Evolutionary conservation across 2,113 vertebrate genomes (phyloP).

Genomic region (Labeo catla): DNA sequence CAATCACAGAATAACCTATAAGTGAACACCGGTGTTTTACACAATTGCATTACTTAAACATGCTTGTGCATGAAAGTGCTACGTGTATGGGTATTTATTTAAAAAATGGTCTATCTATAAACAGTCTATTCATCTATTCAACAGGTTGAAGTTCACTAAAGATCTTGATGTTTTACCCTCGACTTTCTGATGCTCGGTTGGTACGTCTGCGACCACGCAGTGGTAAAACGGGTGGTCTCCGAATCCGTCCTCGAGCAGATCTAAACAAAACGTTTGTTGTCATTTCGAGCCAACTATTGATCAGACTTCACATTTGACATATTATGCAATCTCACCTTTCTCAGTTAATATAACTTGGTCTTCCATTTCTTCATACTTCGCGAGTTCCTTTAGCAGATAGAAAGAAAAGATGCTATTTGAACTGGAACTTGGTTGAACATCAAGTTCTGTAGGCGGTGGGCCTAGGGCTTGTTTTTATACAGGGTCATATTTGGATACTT

Average conservation of each 20-base stretch:
- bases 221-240: conserved; percentile 96
- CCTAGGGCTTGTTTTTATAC: not conserved
- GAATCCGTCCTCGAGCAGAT: conserved; percentile 95
- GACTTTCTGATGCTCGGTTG: conserved; percentile 78
- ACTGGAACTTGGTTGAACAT: not conserved
- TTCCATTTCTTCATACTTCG: conserved; percentile 96
- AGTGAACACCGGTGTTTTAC: not conserved
- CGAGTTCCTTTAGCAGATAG: conserved; percentile 82
- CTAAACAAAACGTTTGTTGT: conserved; percentile 64
- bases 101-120: not conserved
- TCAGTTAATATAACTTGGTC: conserved; percentile 91
- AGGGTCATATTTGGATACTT: not conserved
- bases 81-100: not conserved
- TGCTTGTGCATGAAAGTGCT: not conserved
- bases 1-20: conserved; percentile 84
- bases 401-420: conserved; percentile 24
- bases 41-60: not conserved
- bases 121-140: not conserved
- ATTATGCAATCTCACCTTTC: conserved; percentile 67
- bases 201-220: conserved; percentile 90
- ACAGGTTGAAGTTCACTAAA: not conserved
- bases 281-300: not conserved
- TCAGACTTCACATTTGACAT: not conserved
- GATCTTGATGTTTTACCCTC: conserved; percentile 73
- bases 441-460: not conserved